These are phyloP conservation scores for Hylia prasina DNA, from an alignment of 2,113 vertebrate genomes.

Conservation along the genomic window DNA sequence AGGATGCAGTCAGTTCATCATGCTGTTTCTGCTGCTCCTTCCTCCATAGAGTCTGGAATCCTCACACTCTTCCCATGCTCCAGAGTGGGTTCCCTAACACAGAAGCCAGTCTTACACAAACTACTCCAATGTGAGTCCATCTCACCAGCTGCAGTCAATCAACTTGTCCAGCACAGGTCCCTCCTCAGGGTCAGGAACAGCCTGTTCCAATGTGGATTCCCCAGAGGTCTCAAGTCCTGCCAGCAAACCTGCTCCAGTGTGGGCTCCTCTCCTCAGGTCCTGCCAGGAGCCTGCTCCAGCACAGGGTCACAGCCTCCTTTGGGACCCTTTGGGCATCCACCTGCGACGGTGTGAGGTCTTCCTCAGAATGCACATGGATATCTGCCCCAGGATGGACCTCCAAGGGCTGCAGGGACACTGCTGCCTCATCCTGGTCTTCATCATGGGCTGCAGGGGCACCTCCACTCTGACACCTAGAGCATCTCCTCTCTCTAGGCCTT, in stretches of 20 bases:
- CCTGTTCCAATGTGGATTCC: accelerated
- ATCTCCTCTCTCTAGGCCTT: background rate
- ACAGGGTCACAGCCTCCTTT: background rate
- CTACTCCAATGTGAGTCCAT: accelerated
- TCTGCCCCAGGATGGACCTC: background rate
- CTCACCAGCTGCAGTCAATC: too few species aligned
- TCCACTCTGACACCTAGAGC: background rate
- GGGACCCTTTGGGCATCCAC: background rate
- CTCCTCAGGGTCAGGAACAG: background rate
- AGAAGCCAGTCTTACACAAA: background rate
- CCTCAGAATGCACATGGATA: background rate
- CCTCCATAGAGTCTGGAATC: background rate
- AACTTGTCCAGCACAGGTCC: accelerated
- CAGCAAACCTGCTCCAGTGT: background rate
- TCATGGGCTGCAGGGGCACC: background rate
- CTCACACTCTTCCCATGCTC: background rate
- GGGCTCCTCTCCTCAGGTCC: background rate
- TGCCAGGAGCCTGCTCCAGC: background rate
- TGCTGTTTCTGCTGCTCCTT: background rate
- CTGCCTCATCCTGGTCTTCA: background rate
- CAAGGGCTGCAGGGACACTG: background rate
- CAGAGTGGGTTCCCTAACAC: accelerated
- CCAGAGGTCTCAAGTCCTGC: background rate
- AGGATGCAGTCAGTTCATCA: background rate
- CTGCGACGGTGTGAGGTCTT: accelerated